Evolutionary conservation across 2,888 invertebrate genomes (phyloP), one percentile per base, ranked within the genome.

Genomic region (Teleogryllus oceanicus): DNA sequence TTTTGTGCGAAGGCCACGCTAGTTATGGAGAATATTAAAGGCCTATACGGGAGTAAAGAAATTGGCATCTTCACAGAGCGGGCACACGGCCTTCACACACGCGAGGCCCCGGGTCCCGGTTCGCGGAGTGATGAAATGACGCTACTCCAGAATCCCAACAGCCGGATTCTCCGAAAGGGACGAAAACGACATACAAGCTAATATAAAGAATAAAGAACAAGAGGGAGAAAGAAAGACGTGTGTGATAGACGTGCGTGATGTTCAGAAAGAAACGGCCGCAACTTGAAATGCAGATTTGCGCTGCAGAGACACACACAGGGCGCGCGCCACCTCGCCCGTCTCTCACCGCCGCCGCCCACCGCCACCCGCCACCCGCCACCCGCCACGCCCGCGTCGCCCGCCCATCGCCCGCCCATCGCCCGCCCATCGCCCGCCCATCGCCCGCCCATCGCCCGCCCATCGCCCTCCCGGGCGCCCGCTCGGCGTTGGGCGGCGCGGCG

Each of bases 141-240:
- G 62, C 62, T 62, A 62, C 62, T 62, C 62, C 62, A 62, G 62
- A 13, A 62, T 62, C 62, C 62, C 62, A 62, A 62, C 62, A 62
- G 62, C 13, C 62, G 62, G 62, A n/a, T 18, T 62, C 62, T 62
- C 62, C 16, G 62, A 62, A 62, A 62, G n/a, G 62, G 62, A 62
- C 62, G 62, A n/a, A n/a, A 62, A 62, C 62, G 62, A 13, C 62
- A 62, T 62, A 62, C 62, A 62, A 62, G 62, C 62, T 62, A 62
- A 62, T 62, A 62, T 62, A 62, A 62, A 62, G 62, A 62, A 62
- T 62, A 62, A 62, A 62, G 62, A 62, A 62, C 62, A 62, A 62
- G 62, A 62, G 62, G 62, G 62, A 62, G 62, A 62, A 62, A 62
- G 62, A 62, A 62, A 62, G 62, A 62, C 62, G 62, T 62, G 62